Evolutionary conservation across 2,888 invertebrate species (phyloP).

Genomic region (Tetragonisca angustula): DNA sequence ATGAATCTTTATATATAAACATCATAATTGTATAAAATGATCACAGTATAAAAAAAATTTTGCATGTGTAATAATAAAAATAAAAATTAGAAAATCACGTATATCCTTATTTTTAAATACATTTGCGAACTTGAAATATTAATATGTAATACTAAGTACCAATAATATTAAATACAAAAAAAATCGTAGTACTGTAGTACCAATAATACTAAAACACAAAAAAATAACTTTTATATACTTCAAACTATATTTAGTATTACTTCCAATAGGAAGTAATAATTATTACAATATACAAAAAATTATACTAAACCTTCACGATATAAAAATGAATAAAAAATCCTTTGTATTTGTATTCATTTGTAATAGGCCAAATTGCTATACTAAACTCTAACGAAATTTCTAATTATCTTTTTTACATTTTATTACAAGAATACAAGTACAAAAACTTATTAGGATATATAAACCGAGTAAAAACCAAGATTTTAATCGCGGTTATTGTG

Average conservation of each 20-base stretch:
- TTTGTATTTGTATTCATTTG: background rate
- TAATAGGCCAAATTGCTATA: conserved; percentile 49
- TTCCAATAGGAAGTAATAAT: conserved; percentile 45
- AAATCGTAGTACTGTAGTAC: too few species aligned
- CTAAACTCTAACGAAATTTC: conserved; percentile 23
- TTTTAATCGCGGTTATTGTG: background rate
- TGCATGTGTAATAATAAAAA: conserved; percentile 56
- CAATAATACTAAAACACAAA: conserved; percentile 16
- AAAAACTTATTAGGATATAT: conserved; percentile 32
- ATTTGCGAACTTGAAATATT: conserved; percentile 12
- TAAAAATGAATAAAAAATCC: conserved; percentile 48
- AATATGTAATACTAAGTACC: conserved; percentile 7
- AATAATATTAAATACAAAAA: conserved; percentile 21
- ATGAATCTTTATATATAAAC: conserved; percentile 42
- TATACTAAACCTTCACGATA: conserved; percentile 33
- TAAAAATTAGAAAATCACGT: conserved; percentile 42
- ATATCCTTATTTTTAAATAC: conserved; percentile 37
- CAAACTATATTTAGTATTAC: conserved; percentile 42
- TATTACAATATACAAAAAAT: conserved; percentile 41
- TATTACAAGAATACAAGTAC: conserved; percentile 41
- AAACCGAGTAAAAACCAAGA: conserved; percentile 36
- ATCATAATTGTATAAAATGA: conserved; percentile 46
- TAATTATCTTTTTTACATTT: conserved; percentile 40
- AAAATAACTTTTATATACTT: conserved; percentile 18
- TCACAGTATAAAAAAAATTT: conserved; percentile 47